Conservation (phyloP, 2,797 vertebrate genomes). For the Sarcophilus harrisii region DNA sequence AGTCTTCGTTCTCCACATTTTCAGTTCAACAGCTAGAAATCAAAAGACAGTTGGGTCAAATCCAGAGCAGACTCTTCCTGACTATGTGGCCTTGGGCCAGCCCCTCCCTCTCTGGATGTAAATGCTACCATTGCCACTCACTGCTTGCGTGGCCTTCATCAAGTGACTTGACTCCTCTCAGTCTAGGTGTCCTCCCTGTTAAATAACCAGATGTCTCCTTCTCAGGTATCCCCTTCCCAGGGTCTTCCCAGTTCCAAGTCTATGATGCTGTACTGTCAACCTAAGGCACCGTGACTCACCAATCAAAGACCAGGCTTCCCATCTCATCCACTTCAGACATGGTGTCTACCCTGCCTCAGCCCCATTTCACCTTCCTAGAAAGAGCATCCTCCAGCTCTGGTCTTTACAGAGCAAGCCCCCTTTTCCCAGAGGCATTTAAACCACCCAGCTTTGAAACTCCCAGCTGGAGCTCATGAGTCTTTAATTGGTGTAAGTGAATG, state of each 20-base stretch:
- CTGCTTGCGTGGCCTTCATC: not conserved
- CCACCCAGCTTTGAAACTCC: not conserved
- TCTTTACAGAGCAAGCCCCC: not conserved
- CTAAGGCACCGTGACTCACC: not conserved
- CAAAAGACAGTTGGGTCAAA: not conserved
- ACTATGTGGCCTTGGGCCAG: not conserved
- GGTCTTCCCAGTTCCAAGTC: not conserved
- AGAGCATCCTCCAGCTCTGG: not conserved
- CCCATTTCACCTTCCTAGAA: not conserved
- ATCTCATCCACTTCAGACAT: not conserved
- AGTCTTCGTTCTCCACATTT: too few species aligned
- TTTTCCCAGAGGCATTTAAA: not conserved
- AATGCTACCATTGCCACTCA: not conserved
- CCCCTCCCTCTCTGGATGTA: too few species aligned
- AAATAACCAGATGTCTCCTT: not conserved
- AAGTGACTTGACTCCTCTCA: not conserved
- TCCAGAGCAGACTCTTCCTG: not conserved
- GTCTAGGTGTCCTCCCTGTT: not conserved
- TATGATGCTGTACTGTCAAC: not conserved
- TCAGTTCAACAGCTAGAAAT: not conserved
- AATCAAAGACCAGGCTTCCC: not conserved
- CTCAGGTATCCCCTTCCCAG: not conserved
- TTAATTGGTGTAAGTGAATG: not conserved
- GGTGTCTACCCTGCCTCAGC: not conserved
- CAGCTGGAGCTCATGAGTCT: not conserved